These are phyloP conservation scores for Xylophagus ater DNA, from an alignment of 2,888 invertebrate genomes.

Conservation along the genomic window DNA sequence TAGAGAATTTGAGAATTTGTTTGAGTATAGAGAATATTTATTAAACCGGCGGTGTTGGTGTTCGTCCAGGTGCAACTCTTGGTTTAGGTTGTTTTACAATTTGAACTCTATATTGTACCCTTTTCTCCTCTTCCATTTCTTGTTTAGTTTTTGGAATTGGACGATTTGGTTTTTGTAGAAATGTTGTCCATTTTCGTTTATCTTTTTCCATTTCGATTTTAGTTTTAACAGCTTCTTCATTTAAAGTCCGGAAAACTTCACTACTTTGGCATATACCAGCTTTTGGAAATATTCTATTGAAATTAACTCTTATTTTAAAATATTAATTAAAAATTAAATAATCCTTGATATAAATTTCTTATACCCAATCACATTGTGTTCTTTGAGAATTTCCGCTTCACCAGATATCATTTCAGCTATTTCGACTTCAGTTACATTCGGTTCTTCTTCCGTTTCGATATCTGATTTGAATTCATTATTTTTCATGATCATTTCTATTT, in stretches of 20 bases:
- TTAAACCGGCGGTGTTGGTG: constrained; percentile 21
- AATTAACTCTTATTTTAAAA: constrained; percentile 62
- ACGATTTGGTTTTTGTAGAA: constrained; percentile 60
- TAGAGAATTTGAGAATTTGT: not conserved
- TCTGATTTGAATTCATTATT: constrained; percentile 24
- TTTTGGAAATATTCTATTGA: constrained; percentile 55
- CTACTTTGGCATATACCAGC: constrained; percentile 53
- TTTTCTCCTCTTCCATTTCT: constrained; percentile 30
- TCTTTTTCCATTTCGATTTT: constrained; percentile 44
- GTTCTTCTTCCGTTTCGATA: constrained; percentile 27
- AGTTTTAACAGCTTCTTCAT: constrained; percentile 44
- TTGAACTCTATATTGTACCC: constrained; percentile 43
- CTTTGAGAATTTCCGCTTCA: constrained; percentile 54
- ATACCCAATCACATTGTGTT: constrained; percentile 59
- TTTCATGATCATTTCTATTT: constrained; percentile 10
- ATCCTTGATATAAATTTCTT: constrained; percentile 20
- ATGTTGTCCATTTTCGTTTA: constrained; percentile 59
- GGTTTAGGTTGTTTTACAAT: constrained; percentile 45
- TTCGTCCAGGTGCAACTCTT: constrained; percentile 20
- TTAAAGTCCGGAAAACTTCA: constrained; percentile 53
- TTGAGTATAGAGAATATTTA: constrained; percentile 2
- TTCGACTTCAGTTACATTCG: constrained; percentile 51
- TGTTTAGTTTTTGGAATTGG: constrained; percentile 46
- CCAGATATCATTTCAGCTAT: constrained; percentile 57
- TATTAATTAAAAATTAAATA: constrained; percentile 22